phyloP scores from a whole-genome alignment of 2,888 invertebrate genomes.

The Colostygia pectinataria region DNA sequence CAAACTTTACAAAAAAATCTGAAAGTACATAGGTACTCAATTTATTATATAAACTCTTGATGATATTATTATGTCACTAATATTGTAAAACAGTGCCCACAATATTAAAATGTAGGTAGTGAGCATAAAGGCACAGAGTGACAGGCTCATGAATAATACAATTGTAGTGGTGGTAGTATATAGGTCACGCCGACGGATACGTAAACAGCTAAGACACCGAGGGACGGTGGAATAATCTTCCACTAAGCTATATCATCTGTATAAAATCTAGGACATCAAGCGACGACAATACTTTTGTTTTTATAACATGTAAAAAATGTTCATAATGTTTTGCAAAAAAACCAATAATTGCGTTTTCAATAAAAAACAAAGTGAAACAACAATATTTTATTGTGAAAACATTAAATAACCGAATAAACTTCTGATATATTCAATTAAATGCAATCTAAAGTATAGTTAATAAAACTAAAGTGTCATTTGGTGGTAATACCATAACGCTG shows the following conservation, averaged over 20 bases:
- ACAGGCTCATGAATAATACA: constrained; percentile 65
- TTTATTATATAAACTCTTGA: constrained; percentile 1
- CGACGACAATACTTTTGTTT: constrained; percentile 33
- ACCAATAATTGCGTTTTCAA: too few relatives aligned
- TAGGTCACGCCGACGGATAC: constrained; percentile 64
- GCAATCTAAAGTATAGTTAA: too few relatives aligned
- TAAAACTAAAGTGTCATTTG: too few relatives aligned
- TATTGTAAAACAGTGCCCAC: constrained; percentile 3
- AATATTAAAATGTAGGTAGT: constrained; percentile 21
- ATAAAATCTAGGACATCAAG: constrained; percentile 50
- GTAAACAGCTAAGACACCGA: constrained; percentile 53
- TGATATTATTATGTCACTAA: background rate
- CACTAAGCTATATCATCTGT: constrained; percentile 40
- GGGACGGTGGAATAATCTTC: constrained; percentile 49
- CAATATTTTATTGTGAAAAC: too few relatives aligned
- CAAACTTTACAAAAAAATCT: too few relatives aligned
- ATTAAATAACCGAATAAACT: too few relatives aligned
- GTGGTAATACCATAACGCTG: constrained; percentile 1
- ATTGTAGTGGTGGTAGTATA: constrained; percentile 64
- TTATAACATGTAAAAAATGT: constrained; percentile 14
- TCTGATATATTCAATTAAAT: too few relatives aligned
- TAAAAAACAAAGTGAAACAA: constrained; percentile 3
- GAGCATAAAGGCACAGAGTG: constrained; percentile 42
- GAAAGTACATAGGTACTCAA: too few relatives aligned
- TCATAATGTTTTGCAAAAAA: constrained; percentile 1